Base-by-base conservation (phyloP, 2,113 vertebrate genomes). In the Carassius gibelio region DNA sequence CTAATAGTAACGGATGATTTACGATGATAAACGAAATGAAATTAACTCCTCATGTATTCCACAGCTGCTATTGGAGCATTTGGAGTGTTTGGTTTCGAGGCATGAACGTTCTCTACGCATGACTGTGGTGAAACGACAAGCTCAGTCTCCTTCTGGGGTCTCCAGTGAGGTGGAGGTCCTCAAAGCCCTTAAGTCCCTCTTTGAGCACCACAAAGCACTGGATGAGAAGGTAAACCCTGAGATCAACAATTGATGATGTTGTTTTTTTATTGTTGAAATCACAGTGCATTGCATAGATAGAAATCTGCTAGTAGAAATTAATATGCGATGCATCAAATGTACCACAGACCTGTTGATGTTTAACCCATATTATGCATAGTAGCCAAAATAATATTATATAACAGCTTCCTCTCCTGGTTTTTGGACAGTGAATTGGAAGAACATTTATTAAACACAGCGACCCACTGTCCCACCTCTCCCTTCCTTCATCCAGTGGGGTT, bases 101-200 rank as follows among this genome's bases (percentile, higher is more conserved):
- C 98, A 99, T 48, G 98, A 99, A 94, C 94, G 98, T 23, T 99
- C 98, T 0, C 94, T 99, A 10, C 96, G 98, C 57, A 99, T 99
- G 98, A 99, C 98, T 0, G 98, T 99, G 93, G 98, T 99, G 36
- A 99, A 99, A 89, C 93, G 98, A 0, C 98, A 99, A 95, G 98
- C 98, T 62, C 98, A 99, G 94, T 99, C 98, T 85, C 98, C 98
- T 26, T 99, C 98, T 0, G 98, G 98, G 36, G 98, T 99, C 72
- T 99, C 98, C 92, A 99, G 98, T 50, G 98, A 99, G 91, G 98
- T 99, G 0, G 98, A 99, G 90, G 98, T 99, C 92, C 97, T 99
- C 90, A 99, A 99, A 94, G 98, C 98, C 5, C 96, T 99, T 91
- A 99, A 99, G 93, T 99, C 98, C 89, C 93, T 99, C 88, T 99